Evolutionary conservation across 1,140 invertebrate species (phyloP).

Genomic region (Hetaerina americana): DNA sequence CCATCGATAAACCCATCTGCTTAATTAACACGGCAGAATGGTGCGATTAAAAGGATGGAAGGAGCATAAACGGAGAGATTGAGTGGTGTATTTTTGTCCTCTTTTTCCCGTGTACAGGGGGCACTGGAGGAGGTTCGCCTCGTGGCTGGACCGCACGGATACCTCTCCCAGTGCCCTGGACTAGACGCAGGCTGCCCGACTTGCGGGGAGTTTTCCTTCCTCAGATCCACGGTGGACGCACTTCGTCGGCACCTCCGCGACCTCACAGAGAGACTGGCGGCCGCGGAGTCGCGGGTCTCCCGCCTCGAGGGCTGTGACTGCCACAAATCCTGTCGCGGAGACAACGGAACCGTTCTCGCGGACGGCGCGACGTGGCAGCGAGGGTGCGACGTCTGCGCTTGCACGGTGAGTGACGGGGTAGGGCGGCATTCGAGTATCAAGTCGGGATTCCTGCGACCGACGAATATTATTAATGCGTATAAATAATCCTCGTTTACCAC

Average conservation of each 20-base stretch:
- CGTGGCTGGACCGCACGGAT: constrained; percentile 69
- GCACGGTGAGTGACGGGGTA: constrained; percentile 58
- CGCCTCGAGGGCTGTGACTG: constrained; percentile 79
- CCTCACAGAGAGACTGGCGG: constrained; percentile 53
- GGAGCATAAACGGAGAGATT: too few species aligned
- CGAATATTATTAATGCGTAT: too few species aligned
- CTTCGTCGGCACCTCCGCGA: constrained; percentile 50
- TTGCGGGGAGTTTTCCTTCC: constrained; percentile 70
- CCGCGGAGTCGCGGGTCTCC: constrained; percentile 57
- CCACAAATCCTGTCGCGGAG: constrained; percentile 61
- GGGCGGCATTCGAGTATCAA: too few species aligned
- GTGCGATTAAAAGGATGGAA: too few species aligned
- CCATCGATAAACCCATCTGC: too few species aligned
- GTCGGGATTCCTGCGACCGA: too few species aligned
- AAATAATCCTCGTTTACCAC: too few species aligned
- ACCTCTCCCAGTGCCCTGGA: constrained; percentile 71
- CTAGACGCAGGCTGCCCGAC: constrained; percentile 77
- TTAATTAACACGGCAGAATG: too few species aligned
- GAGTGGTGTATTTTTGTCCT: too few species aligned
- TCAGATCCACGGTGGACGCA: constrained; percentile 59
- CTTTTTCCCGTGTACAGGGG: constrained; percentile 43
- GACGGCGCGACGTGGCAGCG: constrained; percentile 71
- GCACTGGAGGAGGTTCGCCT: constrained; percentile 75
- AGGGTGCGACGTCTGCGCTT: constrained; percentile 68
- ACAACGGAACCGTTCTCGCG: constrained; percentile 61